Evolutionary conservation across 1,140 invertebrate species (phyloP), one percentile per base, ranked within the genome.

Genomic region (Paralvinella palmiformis): DNA sequence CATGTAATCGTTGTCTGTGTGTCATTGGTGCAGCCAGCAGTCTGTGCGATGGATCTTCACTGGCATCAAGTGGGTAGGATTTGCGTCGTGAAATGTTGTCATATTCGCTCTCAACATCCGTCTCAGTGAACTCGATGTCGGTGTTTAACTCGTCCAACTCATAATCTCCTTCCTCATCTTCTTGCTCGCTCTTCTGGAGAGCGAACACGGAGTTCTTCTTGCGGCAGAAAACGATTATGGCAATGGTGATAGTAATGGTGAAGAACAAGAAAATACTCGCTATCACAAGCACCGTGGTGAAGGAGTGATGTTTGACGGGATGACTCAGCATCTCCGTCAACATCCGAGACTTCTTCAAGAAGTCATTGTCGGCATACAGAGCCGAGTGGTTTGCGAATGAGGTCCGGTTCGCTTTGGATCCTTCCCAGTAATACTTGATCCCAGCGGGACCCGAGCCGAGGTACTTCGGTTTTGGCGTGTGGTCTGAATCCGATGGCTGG

Each of bases 151-250:
- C 75, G 63, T 75, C 72, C 58, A 76, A 66, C 68, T 73, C 73
- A 58, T 69, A 66, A 22, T 74, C 74, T 20, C 63, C 27, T 10
- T 64, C 60, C 50, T 73, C 70, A 0, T 69, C 71, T 31, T 75
- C 72, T 27, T 70, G 63, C 35, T 72, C 73, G 48, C 69, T 65
- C 58, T 74, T 74, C 32, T 74, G 72, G 20, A 72, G 59, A 35
- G 69, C 68, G 65, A 79, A 79, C 22, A 79, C 75, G 10, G 73
- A 61, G 71, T 78, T 78, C 44, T 73, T 76, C 64, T 78, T 78
- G 57, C 71, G 67, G 48, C 74, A 78, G 66, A 77, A 78, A 10
- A 74, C 69, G n/a, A 77, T 55, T 24, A 78, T 53, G 1, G 72
- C 65, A 0, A 68, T 68, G 10, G 74, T 75, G 6, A 73, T 65